Base-by-base conservation (phyloP, 2,888 invertebrate species). In the Philhelius pedissequus region DNA sequence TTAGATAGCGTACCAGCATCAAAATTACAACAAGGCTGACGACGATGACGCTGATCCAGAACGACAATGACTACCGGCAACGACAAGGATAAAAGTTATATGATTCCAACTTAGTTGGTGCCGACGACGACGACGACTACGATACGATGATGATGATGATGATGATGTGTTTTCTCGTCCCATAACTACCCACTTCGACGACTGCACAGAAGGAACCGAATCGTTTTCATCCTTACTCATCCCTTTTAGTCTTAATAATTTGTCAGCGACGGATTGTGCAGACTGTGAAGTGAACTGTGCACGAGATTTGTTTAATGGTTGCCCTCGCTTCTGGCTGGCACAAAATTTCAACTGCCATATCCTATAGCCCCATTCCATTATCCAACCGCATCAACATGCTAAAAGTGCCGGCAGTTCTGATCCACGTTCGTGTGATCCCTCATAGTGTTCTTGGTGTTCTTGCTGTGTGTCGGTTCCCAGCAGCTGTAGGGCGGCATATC, bases 231-330 rank as follows among this genome's bases (percentile, higher is more conserved):
- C 86, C 71, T 86, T 78, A 86, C 87, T 86, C 86, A 86, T 79
- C 56, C 27, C 43, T 32, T 69, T 40, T 50, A 62, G 76, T 86
- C 87, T 86, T 87, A 87, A 87, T 87, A 87, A 87, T 87, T 87
- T 87, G 87, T 87, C 87, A 87, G 87, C 87, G 86, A 87, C 86
- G 87, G 87, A 87, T 87, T 87, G 87, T 87, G 84, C 87, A 86
- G 87, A 87, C 87, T 87, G 86, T 87, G 86, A 87, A 87, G 87
- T 87, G 87, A 87, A 87, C 87, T 87, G 86, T 86, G 87, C 87
- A 87, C 83, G 87, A 87, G 87, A 87, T 87, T 87, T 87, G 87
- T 87, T 87, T 87, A 87, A 87, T 87, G 87, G 87, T 87, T 87
- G 87, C 86, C 87, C 87, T 87, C 87, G 86, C 87, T 87, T 80